Base-by-base conservation (phyloP, 1,140 invertebrate genomes). In the Bombus fervidus region DNA sequence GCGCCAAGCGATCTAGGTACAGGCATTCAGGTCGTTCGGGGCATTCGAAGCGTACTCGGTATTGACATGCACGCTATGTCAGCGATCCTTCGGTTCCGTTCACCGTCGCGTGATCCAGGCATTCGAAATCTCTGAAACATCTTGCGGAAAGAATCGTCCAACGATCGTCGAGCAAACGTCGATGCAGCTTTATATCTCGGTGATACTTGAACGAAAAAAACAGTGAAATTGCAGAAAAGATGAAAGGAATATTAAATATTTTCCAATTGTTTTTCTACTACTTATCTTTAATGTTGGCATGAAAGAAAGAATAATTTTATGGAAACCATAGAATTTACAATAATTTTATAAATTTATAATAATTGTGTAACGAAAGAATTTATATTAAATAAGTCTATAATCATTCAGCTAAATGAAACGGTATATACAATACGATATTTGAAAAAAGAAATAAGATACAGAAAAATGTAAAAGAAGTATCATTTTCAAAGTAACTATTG, bases 1-100 rank as follows among this genome's bases (percentile, higher is more conserved):
- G 53, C n/a, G 13, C 47, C 15, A 43, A 71, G 64, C 77, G 66
- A 80, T 80, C 57, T 25, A 57, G 69, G 13, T 72, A 71, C 75
- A 85, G 76, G 83, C 47, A 85, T 85, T 85, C 77, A 53, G 77
- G 25, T 37, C 39, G 68, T 80, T 72, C 77, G 13, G 10, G 31
- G 83, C 28, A 85, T 85, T 39, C 68, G 83, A 85, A 62, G 53
- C 77, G 31, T 85, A 72, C 12, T 64, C 57, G 57, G n/a, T 71
- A 85, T 85, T 73, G 75, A 80, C 43, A 71, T 85, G 76, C 77
- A 37, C 25, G 83, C 76, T 85, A 85, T 79, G 83, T 73, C 77
- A 85, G 83, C 81, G 77, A 85, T 72, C 83, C 77, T 62, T 73
- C 83, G 68, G 22, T 85, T 73, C 76, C 53, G 41, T 80, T 80